These are phyloP conservation scores for Sebastes kiyomatsui DNA, from an alignment of 2,797 vertebrate genomes.

Conservation along the genomic window DNA sequence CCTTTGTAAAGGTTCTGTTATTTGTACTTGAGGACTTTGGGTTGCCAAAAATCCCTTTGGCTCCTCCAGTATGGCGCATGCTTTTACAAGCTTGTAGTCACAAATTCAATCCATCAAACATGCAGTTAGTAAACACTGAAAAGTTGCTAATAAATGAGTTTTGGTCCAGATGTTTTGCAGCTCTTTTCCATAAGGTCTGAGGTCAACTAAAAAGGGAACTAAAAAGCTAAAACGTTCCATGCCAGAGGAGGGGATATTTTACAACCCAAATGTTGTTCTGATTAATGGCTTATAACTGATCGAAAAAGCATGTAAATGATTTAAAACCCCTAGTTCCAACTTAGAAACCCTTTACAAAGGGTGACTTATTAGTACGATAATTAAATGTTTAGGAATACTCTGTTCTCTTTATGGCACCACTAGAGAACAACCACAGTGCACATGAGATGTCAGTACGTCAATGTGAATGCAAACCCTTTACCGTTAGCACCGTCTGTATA, in stretches of 20 bases:
- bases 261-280: neutral
- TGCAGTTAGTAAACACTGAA: neutral
- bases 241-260: neutral
- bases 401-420: slow-evolving; percentile 23
- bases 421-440: neutral
- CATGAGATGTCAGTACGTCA: neutral
- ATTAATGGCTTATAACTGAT: neutral
- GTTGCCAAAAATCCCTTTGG: neutral
- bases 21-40: neutral
- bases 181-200: neutral
- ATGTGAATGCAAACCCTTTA: slow-evolving; percentile 3
- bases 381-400: slow-evolving; percentile 14
- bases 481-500: slow-evolving; percentile 1
- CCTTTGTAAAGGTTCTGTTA: neutral
- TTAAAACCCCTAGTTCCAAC: neutral
- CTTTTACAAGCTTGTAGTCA: neutral
- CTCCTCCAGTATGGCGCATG: neutral
- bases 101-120: neutral
- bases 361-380: neutral
- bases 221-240: neutral
- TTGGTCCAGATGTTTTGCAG: neutral
- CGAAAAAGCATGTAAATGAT: neutral
- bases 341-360: neutral
- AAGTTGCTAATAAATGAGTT: neutral
- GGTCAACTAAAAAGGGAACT: neutral